Conservation (phyloP, 2,888 invertebrate species). For the Spialia ferax region DNA sequence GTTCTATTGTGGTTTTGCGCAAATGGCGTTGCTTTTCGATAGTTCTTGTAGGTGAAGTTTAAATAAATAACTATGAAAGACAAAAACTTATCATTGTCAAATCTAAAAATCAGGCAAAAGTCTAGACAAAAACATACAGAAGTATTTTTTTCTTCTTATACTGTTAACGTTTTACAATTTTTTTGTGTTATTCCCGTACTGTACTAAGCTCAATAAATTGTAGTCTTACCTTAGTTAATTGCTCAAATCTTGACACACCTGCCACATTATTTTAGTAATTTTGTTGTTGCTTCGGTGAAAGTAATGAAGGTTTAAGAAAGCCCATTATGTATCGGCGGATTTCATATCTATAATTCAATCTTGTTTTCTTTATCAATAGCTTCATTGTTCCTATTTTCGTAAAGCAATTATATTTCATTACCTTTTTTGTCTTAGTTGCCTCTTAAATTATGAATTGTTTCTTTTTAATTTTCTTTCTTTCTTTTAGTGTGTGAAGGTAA, state of each 20-base stretch:
- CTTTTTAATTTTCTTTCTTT: no score
- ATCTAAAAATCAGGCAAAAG: no score
- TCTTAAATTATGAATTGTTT: neutral
- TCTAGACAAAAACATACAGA: no score
- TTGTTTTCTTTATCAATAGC: conserved; percentile 28
- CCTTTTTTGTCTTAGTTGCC: neutral
- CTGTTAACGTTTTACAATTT: no score
- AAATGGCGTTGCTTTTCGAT: no score
- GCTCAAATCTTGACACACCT: neutral
- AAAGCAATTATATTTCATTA: neutral
- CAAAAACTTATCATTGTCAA: no score
- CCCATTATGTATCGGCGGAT: conserved; percentile 2
- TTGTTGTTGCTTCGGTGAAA: conserved; percentile 1
- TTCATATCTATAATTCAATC: conserved; percentile 45
- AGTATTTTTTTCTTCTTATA: no score
- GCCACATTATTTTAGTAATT: neutral
- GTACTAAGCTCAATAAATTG: neutral
- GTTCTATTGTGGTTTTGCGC: no score
- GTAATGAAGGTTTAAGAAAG: conserved; percentile 5
- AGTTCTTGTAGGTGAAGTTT: no score
- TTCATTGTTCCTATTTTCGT: conserved; percentile 30
- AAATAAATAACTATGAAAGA: no score
- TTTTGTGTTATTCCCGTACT: neutral
- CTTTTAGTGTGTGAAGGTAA: no score
- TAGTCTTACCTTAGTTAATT: neutral